Percentiles rank a stretch among this genome's conserved stretches.
Conservation (phyloP, 2,888 invertebrate genomes). For the Craniophora ligustri region DNA sequence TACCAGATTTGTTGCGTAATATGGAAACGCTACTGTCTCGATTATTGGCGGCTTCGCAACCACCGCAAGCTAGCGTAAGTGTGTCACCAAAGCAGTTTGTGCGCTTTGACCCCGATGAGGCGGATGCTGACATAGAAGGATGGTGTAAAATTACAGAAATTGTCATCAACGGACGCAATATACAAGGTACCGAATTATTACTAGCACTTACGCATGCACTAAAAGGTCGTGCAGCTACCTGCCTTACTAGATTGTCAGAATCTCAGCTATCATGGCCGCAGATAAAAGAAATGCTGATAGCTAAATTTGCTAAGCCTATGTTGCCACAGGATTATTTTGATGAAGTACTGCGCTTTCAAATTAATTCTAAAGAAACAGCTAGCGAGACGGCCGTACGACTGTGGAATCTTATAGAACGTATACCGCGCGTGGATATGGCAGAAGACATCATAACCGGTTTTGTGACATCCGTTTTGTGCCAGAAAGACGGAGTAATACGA, state of each 20-base stretch:
- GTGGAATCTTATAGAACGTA: constrained; percentile 34
- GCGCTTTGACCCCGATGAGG: not conserved
- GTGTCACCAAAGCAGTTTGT: not conserved
- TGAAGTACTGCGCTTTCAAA: constrained; percentile 36
- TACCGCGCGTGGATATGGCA: constrained; percentile 15
- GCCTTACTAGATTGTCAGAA: constrained; percentile 33
- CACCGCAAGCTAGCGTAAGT: accelerated
- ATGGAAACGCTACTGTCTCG: constrained; percentile 1
- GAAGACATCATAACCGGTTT: constrained; percentile 9
- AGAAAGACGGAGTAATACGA: not conserved
- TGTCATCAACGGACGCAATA: not conserved
- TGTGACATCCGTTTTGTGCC: constrained; percentile 4
- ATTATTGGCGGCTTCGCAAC: not conserved
- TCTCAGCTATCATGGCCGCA: constrained; percentile 22
- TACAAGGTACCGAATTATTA: constrained; percentile 28
- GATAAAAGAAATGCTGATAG: constrained; percentile 19
- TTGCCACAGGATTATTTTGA: constrained; percentile 50
- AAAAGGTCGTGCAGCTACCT: constrained; percentile 44
- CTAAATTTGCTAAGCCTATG: constrained; percentile 40
- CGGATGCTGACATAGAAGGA: constrained; percentile 6
- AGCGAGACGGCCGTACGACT: constrained; percentile 33
- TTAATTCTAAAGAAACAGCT: constrained; percentile 11
- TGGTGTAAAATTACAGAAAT: constrained; percentile 9
- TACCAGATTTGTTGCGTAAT: not conserved
- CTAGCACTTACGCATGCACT: constrained; percentile 45